Percentiles rank a stretch among this genome's conserved stretches.
phyloP scores from a whole-genome alignment of 1,140 invertebrate genomes.

The Papilio dardanus region DNA sequence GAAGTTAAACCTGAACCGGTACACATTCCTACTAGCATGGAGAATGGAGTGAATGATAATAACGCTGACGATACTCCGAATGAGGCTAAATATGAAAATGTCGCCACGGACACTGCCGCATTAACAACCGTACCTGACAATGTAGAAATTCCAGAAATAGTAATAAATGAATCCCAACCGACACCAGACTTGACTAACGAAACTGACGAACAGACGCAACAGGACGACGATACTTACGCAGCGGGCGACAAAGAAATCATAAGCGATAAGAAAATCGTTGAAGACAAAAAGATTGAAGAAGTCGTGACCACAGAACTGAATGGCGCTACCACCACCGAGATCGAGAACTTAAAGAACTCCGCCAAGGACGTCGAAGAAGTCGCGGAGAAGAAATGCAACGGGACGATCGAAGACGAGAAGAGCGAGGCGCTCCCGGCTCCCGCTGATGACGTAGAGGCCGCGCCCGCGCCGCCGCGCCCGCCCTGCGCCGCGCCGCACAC shows the following conservation, averaged over 20 bases:
- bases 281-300: constrained; percentile 35
- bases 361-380: constrained; percentile 39
- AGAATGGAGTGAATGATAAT: constrained; percentile 19
- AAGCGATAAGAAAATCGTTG: constrained; percentile 33
- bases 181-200: constrained; percentile 46
- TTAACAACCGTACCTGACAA: constrained; percentile 45
- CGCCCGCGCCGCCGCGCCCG: constrained; percentile 41
- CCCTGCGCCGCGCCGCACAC: constrained; percentile 47
- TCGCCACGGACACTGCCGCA: constrained; percentile 47
- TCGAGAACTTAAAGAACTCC: constrained; percentile 41
- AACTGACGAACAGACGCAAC: constrained; percentile 21
- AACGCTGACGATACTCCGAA: not conserved
- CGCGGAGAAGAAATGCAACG: constrained; percentile 49
- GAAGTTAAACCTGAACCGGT: not conserved
- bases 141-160: constrained; percentile 35
- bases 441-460: too few relatives aligned
- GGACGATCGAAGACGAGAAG: constrained; percentile 45
- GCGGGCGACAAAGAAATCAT: constrained; percentile 25
- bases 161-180: constrained; percentile 43
- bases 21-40: not conserved
- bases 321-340: not conserved
- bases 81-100: constrained; percentile 45
- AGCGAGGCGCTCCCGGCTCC: not conserved
- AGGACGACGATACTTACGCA: constrained; percentile 24
- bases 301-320: constrained; percentile 14